Evolutionary conservation across 2,113 vertebrate genomes (phyloP).

Genomic region (Podarcis raffonei): DNA sequence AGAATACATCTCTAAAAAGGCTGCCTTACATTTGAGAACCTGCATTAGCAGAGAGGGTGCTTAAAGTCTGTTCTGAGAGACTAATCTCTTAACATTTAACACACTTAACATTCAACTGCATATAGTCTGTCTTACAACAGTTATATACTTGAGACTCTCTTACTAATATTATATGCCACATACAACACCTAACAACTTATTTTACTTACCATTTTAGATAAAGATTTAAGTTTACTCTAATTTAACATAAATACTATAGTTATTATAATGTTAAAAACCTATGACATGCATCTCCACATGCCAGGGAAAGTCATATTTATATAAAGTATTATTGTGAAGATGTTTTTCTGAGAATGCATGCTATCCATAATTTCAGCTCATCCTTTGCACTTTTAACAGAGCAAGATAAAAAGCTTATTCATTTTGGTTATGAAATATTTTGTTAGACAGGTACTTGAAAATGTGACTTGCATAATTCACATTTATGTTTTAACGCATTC

Average conservation of each 20-base stretch:
- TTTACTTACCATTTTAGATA: slow-evolving; percentile 2
- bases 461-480: slow-evolving; percentile 54
- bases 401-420: slow-evolving; percentile 11
- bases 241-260: background rate
- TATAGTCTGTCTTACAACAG: background rate
- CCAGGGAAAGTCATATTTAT: slow-evolving; percentile 28
- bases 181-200: background rate
- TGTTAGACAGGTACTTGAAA: slow-evolving; percentile 11
- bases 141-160: background rate
- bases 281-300: slow-evolving; percentile 6
- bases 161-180: background rate
- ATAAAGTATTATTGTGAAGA: slow-evolving; percentile 17
- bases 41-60: background rate
- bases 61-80: background rate
- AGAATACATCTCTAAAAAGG: background rate
- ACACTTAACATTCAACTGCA: background rate
- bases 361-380: background rate
- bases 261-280: background rate
- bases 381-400: background rate
- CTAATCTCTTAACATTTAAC: background rate
- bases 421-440: background rate
- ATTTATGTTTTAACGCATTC: slow-evolving; percentile 60
- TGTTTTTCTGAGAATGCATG: background rate
- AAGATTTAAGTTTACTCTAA: background rate
- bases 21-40: background rate